Base-by-base conservation (phyloP, 2,888 invertebrate species). In the Hedya salicella region DNA sequence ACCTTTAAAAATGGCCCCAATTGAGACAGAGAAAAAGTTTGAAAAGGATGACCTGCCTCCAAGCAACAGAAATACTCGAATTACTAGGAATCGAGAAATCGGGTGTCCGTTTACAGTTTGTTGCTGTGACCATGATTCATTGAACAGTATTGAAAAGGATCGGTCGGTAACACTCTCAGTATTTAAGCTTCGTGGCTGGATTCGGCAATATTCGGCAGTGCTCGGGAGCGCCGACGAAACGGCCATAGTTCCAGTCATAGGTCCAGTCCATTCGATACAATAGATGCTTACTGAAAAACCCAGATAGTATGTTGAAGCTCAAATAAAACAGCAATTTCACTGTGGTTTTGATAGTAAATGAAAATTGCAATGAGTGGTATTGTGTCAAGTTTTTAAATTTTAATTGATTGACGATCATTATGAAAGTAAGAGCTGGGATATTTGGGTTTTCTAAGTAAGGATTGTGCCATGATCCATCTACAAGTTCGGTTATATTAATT, bases 141-240 rank as follows among this genome's bases (percentile, higher is more conserved):
- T 44, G 56, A 30, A 30, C 25, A 56, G 42, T 56, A 30, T 42
- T 56, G 42, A 56, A 44, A n/a, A 56, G 54, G 42, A 56, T 56
- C 25, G 56, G 42, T 30, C 42, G 17, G 56, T 56, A 56, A 44
- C 56, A 30, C 56, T 42, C 52, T 4, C 36, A 13, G 36, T 53
- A 19, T 39, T 11, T 17, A 19, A 36, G 13, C 36, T 49, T 49
- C n/a, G 25, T 48, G 48, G 46, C 46, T 21, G 21, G 21, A 11
- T 48, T 13, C 19, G 44, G 17, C 11, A 5, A 36, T 36, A 36
- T 11, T 36, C 9, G 36, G 9, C 36, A 11, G 6, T 6, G 3
- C 3, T 25, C 25, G 25, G 3, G 6, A 25, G 6, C 25, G 25
- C 25, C 25, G 25, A 25, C 6, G 25, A 25, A 25, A 25, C 19